Base-by-base conservation (phyloP, 2,113 vertebrate genomes). In the Erythrocercus mccallii region DNA sequence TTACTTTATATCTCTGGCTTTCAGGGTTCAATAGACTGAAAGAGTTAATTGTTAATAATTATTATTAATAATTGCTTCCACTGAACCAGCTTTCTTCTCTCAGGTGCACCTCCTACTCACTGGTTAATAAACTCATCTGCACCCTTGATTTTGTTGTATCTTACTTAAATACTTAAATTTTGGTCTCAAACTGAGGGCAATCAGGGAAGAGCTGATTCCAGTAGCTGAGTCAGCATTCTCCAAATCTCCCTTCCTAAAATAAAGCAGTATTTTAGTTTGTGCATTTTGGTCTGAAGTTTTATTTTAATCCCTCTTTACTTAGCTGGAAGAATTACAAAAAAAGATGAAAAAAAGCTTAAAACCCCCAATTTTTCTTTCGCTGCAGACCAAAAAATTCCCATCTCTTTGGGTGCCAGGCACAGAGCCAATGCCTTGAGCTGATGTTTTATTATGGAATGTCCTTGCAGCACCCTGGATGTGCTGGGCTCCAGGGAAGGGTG, bases 241-340 rank as follows among this genome's bases (percentile, higher is more conserved):
- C 96, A 81, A 92, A 96, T 82, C 92, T 96, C 86, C 93, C 66
- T 97, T 96, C 97, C 82, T 96, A 95, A 98, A 98, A 97, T 97
- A 98, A 96, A 97, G 71, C 92, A 70, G 60, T 95, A 94, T 96
- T 97, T 96, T 90, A 85, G 94, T 92, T 97, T 93, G 96, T 96
- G 96, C 92, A 62, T 95, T 77, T 7, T 92, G 91, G 73, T 87
- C 82, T 60, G 71, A 64, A 81, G 85, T 81, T 86, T 84, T 95
- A 96, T 96, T 97, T 97, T 95, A 88, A 68, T 86, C 64, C 25
- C 25, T 86, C 81, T 96, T 93, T 95, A 93, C 47, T 96, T 97
- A 97, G 88, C 65, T 31, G 35, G 68, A 93, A 97, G 86, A 96
- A 95, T 95, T 90, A 56, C 9, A 96, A 76, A 92, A 93, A 72